These are phyloP conservation scores for Macropis europaea DNA, from an alignment of 2,888 invertebrate genomes.

Conservation along the genomic window DNA sequence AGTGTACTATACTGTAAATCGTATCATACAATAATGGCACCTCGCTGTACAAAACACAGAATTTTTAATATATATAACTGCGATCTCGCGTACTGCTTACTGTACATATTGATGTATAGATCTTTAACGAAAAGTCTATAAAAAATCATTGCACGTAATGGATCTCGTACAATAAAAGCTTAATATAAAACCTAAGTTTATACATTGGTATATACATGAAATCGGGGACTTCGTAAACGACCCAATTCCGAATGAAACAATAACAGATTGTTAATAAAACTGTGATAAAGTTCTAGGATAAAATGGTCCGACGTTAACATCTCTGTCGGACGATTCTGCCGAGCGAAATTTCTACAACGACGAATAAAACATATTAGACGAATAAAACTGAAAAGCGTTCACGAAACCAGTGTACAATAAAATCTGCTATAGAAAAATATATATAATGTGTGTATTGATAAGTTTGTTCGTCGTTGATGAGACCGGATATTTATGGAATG, in stretches of 20 bases:
- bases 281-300: background rate
- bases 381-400: constrained; percentile 21
- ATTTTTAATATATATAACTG: constrained; percentile 17
- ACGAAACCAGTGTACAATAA: constrained; percentile 17
- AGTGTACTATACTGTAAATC: constrained; percentile 13
- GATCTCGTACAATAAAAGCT: constrained; percentile 18
- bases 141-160: background rate
- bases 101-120: constrained; percentile 16
- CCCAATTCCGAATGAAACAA: background rate
- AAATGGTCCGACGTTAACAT: background rate
- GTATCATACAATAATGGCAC: constrained; percentile 35
- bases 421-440: constrained; percentile 34
- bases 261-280: background rate
- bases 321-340: background rate
- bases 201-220: constrained; percentile 26
- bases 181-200: background rate
- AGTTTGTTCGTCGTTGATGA: constrained; percentile 23
- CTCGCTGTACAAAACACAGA: constrained; percentile 21
- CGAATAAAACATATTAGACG: constrained; percentile 27
- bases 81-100: background rate
- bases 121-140: background rate
- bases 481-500: constrained; percentile 34
- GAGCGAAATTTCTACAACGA: constrained; percentile 18
- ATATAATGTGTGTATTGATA: constrained; percentile 21
- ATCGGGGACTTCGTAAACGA: background rate